phyloP scores from a whole-genome alignment of 2,113 vertebrate genomes.

The Periophthalmus modestus region DNA sequence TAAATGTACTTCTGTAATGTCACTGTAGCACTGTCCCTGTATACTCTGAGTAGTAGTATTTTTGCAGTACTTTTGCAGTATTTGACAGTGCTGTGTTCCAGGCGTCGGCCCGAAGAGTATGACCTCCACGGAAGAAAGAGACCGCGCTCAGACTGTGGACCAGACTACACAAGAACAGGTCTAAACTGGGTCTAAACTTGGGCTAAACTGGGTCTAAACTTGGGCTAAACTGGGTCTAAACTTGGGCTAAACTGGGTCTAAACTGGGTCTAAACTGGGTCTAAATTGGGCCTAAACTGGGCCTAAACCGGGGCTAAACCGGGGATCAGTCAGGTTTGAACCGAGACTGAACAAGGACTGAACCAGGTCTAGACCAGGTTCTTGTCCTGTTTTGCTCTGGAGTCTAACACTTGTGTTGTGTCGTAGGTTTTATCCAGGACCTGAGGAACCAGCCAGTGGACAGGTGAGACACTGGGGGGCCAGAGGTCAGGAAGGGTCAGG shows the following conservation, averaged over 20 bases:
- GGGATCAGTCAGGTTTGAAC: neutral
- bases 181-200: neutral
- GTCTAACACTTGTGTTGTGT: slow-evolving; percentile 33
- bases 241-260: neutral
- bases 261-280: neutral
- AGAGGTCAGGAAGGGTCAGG: neutral
- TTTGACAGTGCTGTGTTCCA: slow-evolving; percentile 88
- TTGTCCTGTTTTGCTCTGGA: neutral
- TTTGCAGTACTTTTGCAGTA: neutral
- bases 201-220: neutral
- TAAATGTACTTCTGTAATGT: no score
- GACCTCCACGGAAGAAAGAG: slow-evolving; percentile 99
- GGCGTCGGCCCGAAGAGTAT: slow-evolving; percentile 98
- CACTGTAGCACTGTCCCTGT: no score
- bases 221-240: neutral
- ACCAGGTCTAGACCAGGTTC: neutral
- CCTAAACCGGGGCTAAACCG: neutral
- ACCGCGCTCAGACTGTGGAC: slow-evolving; percentile 92
- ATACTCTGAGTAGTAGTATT: no score
- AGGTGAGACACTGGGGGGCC: slow-evolving; percentile 79
- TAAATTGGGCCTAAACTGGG: neutral
- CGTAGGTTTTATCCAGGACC: slow-evolving; percentile 96
- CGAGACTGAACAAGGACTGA: neutral
- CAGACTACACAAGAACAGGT: slow-evolving; percentile 98
- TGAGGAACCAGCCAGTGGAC: slow-evolving; percentile 92